Base-by-base conservation (phyloP, 2,113 vertebrate genomes). In the Setophaga coronata region DNA sequence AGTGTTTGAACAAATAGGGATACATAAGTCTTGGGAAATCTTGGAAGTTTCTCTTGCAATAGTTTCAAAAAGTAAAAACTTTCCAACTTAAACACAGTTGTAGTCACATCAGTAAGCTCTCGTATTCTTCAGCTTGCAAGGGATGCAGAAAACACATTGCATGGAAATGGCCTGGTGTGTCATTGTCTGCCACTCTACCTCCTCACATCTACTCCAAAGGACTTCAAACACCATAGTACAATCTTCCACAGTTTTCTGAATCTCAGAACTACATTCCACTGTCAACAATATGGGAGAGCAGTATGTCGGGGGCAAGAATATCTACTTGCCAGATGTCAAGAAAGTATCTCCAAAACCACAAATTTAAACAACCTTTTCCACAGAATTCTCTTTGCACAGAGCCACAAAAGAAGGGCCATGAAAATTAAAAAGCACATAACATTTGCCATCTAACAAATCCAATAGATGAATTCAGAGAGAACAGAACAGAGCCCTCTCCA, bases 181-280 rank as follows among this genome's bases (percentile, higher is more conserved):
- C 6, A 1, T 1, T 13, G 8, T 33, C 25, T 0, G 0, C 26
- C 21, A 50, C 6, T 0, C 14, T 6, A 48, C 17, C 25, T 12
- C n/a, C 11, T 5, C 17, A 31, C 14, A 29, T 5, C 19, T 40
- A 12, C 17, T 24, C 24, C n/a, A 29, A 26, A 64, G 47, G 45
- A 23, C 33, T 33, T 65, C 23, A 51, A 29, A 76, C 13, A 64
- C 14, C 33, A 10, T 3, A 3, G 19, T 33, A 83, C 23, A n/a
- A 45, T 13, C 34, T 81, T 8, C 29, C 29, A 71, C 2, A 12
- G 18, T 48, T 73, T 60, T 82, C 54, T n/a, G 47, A 36, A 61
- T 31, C 14, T 78, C 78, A 78, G 23, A 70, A 84, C 18, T 29
- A 53, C 23, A 23, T 38, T 73, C 36, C 73, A 64, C 15, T 10